Evolutionary conservation across 2,888 invertebrate species (phyloP).

Genomic region (Globia sparganii): DNA sequence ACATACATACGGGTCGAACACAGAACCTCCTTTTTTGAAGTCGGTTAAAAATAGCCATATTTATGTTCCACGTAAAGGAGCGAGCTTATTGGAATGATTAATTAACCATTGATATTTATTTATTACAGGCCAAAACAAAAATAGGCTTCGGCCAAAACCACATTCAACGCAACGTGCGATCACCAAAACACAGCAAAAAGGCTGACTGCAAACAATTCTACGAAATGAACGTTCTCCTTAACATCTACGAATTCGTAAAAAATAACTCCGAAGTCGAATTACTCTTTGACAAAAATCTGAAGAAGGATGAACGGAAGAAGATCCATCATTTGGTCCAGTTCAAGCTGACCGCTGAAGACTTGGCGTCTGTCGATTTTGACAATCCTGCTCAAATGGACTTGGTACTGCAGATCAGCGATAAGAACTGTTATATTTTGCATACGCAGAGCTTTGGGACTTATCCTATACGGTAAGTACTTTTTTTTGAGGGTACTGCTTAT

Average conservation of each 20-base stretch:
- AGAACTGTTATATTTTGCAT: slow-evolving; percentile 70
- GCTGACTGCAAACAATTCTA: slow-evolving; percentile 57
- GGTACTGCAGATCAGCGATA: slow-evolving; percentile 68
- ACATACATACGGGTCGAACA: no score
- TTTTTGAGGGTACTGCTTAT: no score
- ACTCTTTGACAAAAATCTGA: slow-evolving; percentile 71
- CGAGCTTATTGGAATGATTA: neutral
- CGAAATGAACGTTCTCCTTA: slow-evolving; percentile 69
- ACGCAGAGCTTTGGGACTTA: slow-evolving; percentile 72
- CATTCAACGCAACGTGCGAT: neutral
- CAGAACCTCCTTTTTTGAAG: no score
- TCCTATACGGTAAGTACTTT: slow-evolving; percentile 70
- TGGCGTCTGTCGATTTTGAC: slow-evolving; percentile 47
- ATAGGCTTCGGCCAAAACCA: slow-evolving; percentile 67
- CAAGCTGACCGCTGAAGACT: slow-evolving; percentile 53
- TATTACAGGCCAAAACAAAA: slow-evolving; percentile 66
- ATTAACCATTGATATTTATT: neutral
- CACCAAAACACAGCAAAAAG: slow-evolving; percentile 27
- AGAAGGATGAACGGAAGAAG: slow-evolving; percentile 68
- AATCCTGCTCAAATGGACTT: slow-evolving; percentile 63
- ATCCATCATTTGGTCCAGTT: slow-evolving; percentile 70
- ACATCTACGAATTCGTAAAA: slow-evolving; percentile 77
- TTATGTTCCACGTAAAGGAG: neutral
- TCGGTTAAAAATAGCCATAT: no score
- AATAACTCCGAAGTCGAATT: slow-evolving; percentile 75